Percentiles rank a stretch among this genome's conserved stretches.
These are phyloP conservation scores for Margarornis squamiger DNA, from an alignment of 2,797 vertebrate genomes.

Conservation along the genomic window DNA sequence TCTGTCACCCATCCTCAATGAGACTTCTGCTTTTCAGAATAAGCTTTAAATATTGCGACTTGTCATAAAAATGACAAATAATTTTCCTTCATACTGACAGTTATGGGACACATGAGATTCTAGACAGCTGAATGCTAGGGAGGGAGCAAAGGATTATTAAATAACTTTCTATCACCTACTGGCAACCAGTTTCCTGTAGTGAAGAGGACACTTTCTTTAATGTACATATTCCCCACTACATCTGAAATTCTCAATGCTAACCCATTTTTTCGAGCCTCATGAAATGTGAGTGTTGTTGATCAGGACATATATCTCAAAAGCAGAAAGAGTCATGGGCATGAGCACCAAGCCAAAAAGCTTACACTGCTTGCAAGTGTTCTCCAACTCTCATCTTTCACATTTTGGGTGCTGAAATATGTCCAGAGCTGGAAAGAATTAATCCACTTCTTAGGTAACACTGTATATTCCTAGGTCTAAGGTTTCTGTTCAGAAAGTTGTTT, in stretches of 20 bases:
- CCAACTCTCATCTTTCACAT: background rate
- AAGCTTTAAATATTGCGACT: background rate
- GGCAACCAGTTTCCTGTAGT: background rate
- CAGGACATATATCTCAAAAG: background rate
- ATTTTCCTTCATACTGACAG: background rate
- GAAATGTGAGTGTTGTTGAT: background rate
- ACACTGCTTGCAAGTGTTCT: background rate
- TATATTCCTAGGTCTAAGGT: background rate
- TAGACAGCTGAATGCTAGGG: background rate
- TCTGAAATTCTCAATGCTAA: background rate
- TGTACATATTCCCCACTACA: background rate
- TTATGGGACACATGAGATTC: background rate
- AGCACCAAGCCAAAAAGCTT: background rate
- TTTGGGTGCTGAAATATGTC: background rate
- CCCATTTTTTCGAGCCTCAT: background rate
- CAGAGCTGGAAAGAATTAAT: background rate
- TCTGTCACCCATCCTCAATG: background rate
- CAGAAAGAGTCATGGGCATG: background rate
- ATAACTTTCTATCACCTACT: background rate
- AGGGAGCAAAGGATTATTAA: background rate
- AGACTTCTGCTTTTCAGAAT: background rate
- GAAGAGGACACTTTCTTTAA: background rate
- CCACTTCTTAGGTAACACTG: background rate
- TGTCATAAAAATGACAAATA: slow-evolving; percentile 18
- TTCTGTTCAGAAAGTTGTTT: background rate